Evolutionary conservation across 2,888 invertebrate species (phyloP).

Genomic region (Lissonota sp.): DNA sequence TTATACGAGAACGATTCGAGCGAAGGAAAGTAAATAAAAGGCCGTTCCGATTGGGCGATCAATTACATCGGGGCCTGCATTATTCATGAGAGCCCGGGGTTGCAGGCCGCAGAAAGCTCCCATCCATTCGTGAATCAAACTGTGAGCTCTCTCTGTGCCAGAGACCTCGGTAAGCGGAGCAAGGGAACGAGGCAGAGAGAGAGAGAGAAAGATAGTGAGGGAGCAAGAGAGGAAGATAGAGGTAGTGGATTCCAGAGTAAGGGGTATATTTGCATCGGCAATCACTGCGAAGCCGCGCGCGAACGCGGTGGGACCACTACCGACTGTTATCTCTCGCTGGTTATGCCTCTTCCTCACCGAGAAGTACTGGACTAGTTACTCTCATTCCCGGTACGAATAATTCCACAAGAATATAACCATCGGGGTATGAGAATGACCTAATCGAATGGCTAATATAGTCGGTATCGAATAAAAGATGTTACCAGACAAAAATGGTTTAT

Average conservation of each 20-base stretch:
- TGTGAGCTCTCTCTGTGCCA: constrained; percentile 66
- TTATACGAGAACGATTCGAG: constrained; percentile 77
- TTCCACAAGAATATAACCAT: constrained; percentile 62
- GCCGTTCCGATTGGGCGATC: constrained; percentile 84
- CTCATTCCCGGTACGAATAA: constrained; percentile 58
- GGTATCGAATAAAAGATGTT: constrained; percentile 23
- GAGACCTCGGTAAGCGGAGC: constrained; percentile 62
- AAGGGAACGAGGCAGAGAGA: constrained; percentile 54
- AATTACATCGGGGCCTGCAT: constrained; percentile 82
- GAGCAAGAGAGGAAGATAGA: constrained; percentile 65
- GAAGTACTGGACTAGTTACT: constrained; percentile 34
- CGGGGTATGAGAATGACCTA: constrained; percentile 48
- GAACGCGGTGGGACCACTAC: constrained; percentile 74
- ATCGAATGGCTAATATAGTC: constrained; percentile 47
- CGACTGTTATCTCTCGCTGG: constrained; percentile 61
- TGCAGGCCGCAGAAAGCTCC: constrained; percentile 80
- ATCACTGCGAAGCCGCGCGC: constrained; percentile 77
- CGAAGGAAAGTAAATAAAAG: constrained; percentile 83
- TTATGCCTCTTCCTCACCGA: constrained; percentile 14
- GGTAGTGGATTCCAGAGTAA: constrained; percentile 59
- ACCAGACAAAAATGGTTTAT: not conserved
- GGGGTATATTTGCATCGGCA: constrained; percentile 81
- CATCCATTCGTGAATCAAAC: constrained; percentile 74
- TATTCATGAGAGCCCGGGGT: constrained; percentile 81
- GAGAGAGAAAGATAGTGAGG: constrained; percentile 67